phyloP scores from a whole-genome alignment of 1,140 invertebrate genomes.

The Zaprionus vittiger region DNA sequence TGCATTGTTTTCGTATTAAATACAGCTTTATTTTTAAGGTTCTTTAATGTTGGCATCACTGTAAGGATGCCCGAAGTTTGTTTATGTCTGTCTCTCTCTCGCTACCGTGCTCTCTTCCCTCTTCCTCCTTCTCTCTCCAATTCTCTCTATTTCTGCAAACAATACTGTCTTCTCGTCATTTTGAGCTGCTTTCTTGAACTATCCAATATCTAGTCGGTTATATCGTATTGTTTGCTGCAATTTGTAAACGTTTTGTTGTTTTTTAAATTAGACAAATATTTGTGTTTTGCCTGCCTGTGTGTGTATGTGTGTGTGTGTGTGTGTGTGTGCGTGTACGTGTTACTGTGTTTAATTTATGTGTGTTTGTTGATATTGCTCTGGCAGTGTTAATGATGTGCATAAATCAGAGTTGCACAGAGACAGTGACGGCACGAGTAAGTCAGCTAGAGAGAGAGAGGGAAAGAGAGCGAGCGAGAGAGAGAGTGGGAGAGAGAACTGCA shows the following conservation, averaged over 20 bases:
- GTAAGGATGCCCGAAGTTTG: too few relatives aligned
- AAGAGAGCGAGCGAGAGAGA: not conserved
- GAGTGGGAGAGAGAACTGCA: not conserved
- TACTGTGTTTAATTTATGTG: not conserved
- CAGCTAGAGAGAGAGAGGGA: not conserved
- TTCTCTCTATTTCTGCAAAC: not conserved
- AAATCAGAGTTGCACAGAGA: conserved; percentile 3
- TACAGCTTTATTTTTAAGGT: too few relatives aligned
- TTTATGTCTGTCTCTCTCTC: not conserved
- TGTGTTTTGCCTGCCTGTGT: conserved; percentile 50
- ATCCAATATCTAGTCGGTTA: conserved; percentile 25
- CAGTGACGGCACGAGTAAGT: not conserved
- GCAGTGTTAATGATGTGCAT: conserved; percentile 5
- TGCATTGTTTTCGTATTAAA: too few relatives aligned
- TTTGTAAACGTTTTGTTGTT: conserved; percentile 44
- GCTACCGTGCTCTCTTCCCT: not conserved
- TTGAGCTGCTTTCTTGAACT: conserved; percentile 1
- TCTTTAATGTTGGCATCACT: too few relatives aligned
- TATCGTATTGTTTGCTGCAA: conserved; percentile 51
- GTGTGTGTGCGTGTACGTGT: conserved; percentile 9
- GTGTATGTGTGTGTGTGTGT: not conserved
- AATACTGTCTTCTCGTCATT: not conserved
- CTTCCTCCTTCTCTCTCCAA: too few relatives aligned
- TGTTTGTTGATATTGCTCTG: conserved; percentile 5
- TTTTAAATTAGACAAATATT: conserved; percentile 72